These are phyloP conservation scores for Cyclophora albipunctata DNA, from an alignment of 2,888 invertebrate genomes.

Conservation along the genomic window DNA sequence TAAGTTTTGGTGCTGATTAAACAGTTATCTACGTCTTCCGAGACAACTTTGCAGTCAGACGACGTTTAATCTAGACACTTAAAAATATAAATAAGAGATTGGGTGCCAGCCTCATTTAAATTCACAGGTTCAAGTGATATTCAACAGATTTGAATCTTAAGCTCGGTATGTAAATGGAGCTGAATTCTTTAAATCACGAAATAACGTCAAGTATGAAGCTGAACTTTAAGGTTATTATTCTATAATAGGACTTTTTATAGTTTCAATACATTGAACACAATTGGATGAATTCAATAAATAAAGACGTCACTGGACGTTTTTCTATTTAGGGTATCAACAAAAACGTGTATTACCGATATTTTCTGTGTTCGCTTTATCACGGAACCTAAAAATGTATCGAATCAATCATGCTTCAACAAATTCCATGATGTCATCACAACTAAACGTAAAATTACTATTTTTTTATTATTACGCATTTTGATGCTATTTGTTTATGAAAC, in stretches of 20 bases:
- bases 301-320: too few relatives aligned
- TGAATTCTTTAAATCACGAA: conserved; percentile 35
- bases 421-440: conserved; percentile 41
- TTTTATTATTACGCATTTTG: background rate
- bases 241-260: too few relatives aligned
- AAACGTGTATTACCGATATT: too few relatives aligned
- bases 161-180: conserved; percentile 42
- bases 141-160: conserved; percentile 46
- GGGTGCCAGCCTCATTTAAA: conserved; percentile 43
- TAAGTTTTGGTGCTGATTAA: conserved; percentile 26
- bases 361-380: conserved; percentile 9
- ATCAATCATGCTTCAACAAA: conserved; percentile 36
- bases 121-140: conserved; percentile 48
- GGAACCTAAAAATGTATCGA: conserved; percentile 24
- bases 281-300: too few relatives aligned
- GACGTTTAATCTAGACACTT: conserved; percentile 39
- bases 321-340: too few relatives aligned
- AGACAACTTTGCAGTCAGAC: conserved; percentile 37
- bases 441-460: conserved; percentile 22
- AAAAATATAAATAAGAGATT: conserved; percentile 32
- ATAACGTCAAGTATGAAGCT: conserved; percentile 28
- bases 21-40: conserved; percentile 33
- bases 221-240: too few relatives aligned
- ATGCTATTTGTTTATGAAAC: too few relatives aligned
- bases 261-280: too few relatives aligned